phyloP scores from a whole-genome alignment of 2,797 vertebrate species.

The Prionace glauca region DNA sequence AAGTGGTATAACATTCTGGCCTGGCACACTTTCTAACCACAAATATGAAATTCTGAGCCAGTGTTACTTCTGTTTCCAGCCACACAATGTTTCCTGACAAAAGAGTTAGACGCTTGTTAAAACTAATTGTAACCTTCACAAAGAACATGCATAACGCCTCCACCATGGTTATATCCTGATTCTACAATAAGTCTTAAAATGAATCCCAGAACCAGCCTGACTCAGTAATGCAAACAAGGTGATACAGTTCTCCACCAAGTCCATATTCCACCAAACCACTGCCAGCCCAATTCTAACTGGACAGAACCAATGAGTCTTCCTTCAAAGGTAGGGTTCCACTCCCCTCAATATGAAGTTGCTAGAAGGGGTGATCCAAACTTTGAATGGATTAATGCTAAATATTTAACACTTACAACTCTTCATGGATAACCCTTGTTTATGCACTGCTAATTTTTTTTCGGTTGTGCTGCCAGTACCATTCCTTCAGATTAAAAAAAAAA shows the following conservation, averaged over 20 bases:
- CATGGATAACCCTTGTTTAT: not conserved
- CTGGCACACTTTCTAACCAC: conserved; percentile 6
- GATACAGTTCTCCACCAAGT: not conserved
- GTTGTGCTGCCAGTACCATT: not conserved
- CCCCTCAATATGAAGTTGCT: not conserved
- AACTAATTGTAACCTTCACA: not conserved
- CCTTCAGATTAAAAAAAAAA: not conserved
- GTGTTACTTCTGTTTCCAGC: not conserved
- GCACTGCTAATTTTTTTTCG: not conserved
- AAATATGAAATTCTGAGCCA: conserved; percentile 16
- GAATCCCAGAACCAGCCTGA: not conserved
- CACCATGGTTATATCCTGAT: not conserved
- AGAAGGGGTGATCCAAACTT: not conserved
- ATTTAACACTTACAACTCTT: not conserved
- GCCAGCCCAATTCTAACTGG: not conserved
- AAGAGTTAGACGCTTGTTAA: conserved; percentile 16
- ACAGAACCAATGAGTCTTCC: not conserved
- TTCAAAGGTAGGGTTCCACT: not conserved
- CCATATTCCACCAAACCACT: not conserved
- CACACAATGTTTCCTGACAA: not conserved
- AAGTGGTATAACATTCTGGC: conserved; percentile 2
- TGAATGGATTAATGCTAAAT: not conserved
- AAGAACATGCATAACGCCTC: conserved; percentile 5
- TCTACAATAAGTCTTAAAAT: not conserved
- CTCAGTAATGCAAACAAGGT: not conserved